Base-by-base conservation (phyloP, 2,113 vertebrate species). In the Candoia aspera region DNA sequence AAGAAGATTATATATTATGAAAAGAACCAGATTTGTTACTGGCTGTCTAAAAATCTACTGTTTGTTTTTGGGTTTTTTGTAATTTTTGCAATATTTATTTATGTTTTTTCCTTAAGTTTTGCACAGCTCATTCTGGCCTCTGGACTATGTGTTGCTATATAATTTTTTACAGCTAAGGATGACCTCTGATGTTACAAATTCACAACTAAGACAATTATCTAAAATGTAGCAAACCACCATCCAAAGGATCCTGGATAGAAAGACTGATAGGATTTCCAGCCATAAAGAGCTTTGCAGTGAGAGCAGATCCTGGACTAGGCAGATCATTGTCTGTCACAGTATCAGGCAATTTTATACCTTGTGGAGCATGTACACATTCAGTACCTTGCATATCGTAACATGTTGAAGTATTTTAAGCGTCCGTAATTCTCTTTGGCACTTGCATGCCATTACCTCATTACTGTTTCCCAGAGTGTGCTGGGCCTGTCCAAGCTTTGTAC, bases 181-280 rank as follows among this genome's bases (percentile, higher is more conserved):
- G 90, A 93, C 57, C 58, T 91, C 29, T 92, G 93, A 89, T 89
- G 59, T 83, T 85, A 87, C 46, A 93, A 92, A 90, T 95, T 96
- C 53, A 64, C 88, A 84, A 3, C 90, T 24, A 88, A 33, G 55
- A 58, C 90, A 93, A 95, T 12, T 4, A 96, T 33, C 88, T 79
- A 79, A 33, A 79, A 42, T 79, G 33, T 3, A 42, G 33, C 33
- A 79, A 79, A 37, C 37, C 42, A 79, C 19, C 17, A 42, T 79
- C 33, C 33, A 73, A 54, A 62, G 24, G 37, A 60, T 46, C 42
- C 33, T 33, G 0, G 10, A 6, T 57, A 57, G n/a, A 1, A 79
- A 33, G 54, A 55, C 12, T 57, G 13, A 53, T 29, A 5, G 54
- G 8, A n/a, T 3, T n/a, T 54, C 23, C 19, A 54, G 29, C 46